A percentile compares a stretch with the other conserved stretches of the same genome.
Evolutionary conservation across 2,888 invertebrate genomes (phyloP).

Genomic region (Epistrophe eligans): DNA sequence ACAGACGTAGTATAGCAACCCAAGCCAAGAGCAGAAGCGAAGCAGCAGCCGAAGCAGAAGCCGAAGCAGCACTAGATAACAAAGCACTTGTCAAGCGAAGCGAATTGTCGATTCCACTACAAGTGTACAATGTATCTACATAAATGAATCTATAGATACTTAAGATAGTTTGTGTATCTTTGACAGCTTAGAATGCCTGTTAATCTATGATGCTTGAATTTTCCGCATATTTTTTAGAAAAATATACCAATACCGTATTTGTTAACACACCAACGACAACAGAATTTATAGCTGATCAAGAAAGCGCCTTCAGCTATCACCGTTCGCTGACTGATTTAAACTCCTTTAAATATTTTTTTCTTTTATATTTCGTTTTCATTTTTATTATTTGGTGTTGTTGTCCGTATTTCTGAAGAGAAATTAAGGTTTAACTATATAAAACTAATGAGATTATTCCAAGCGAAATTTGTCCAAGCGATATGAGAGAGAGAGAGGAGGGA

Average conservation of each 20-base stretch:
- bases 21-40: constrained; percentile 1
- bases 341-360: constrained; percentile 46
- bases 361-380: not conserved
- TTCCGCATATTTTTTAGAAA: constrained; percentile 31
- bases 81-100: constrained; percentile 39
- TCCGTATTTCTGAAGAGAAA: not conserved
- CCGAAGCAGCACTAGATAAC: not conserved
- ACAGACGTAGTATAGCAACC: constrained; percentile 15
- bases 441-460: constrained; percentile 21
- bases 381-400: not conserved
- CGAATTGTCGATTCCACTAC: constrained; percentile 18
- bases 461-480: not conserved
- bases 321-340: constrained; percentile 31
- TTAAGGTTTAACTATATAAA: constrained; percentile 4
- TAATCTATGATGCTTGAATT: constrained; percentile 21
- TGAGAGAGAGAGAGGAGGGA: no score
- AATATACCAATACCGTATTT: constrained; percentile 22
- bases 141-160: not conserved
- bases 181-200: constrained; percentile 2
- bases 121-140: not conserved
- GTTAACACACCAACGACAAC: not conserved
- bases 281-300: not conserved
- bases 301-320: not conserved
- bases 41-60: constrained; percentile 2
- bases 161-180: constrained; percentile 39